Base-by-base conservation (phyloP, 2,888 invertebrate species). In the Ornithoptera priamus region DNA sequence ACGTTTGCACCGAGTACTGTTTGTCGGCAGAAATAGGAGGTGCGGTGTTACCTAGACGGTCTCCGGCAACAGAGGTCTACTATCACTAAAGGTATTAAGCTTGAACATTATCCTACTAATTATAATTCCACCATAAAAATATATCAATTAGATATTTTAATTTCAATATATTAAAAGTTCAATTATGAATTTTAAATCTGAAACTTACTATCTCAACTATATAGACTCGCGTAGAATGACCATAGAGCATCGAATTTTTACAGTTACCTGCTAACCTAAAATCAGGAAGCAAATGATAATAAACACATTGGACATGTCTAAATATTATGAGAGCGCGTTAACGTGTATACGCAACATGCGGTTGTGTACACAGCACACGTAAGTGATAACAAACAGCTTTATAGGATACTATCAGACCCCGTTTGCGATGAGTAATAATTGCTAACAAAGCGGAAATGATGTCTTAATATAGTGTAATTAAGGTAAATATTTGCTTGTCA, bases 261-360 rank as follows among this genome's bases (percentile, higher is more conserved):
- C 53, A 68, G 60, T 15, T 64, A 64, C 59, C 64, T 42, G 18
- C 7, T 36, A 64, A 60, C 30, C 46, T 65, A 61, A 64, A 61
- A 65, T 62, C 60, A 67, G 67, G 70, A 71, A 67, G 67, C 58
- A 39, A 56, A 61, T 20, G 42, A 67, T 67, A 39, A n/a, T 67
- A 60, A 61, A 70, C 67, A 65, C 50, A 62, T 71, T 61, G 46
- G 70, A 64, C 64, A 46, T 65, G 67, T 71, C 64, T 62, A 67
- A 71, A 71, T 71, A 71, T 71, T 71, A 57, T 71, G 67, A 71
- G 46, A 67, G 17, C 61, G 57, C 60, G 62, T 67, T 67, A 65
- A 56, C 69, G 59, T 60, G 24, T 42, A 50, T 36, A 59, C 59
- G 66, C 67, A 18, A 61, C 57, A 20, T 64, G 63, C 60, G 60